phyloP scores from a whole-genome alignment of 2,797 vertebrate genomes.

The Epinephelus malabaricus region DNA sequence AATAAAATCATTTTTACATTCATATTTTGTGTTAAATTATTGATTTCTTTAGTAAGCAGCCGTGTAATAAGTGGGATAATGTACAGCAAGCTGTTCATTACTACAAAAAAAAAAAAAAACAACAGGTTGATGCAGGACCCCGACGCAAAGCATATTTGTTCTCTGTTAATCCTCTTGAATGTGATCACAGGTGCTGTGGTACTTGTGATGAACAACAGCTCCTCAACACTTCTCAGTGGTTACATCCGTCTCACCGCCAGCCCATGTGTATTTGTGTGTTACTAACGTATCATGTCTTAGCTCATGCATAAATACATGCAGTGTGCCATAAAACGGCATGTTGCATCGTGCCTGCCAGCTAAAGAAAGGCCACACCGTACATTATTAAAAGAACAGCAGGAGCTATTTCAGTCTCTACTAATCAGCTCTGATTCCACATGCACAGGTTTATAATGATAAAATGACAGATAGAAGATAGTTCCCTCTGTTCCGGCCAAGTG shows the following conservation, averaged over 20 bases:
- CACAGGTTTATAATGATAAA: slow-evolving; percentile 52
- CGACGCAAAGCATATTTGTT: background rate
- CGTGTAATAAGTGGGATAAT: too few species aligned
- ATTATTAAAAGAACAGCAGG: slow-evolving; percentile 52
- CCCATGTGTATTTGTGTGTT: slow-evolving; percentile 7
- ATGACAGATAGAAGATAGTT: slow-evolving; percentile 46
- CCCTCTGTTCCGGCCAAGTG: slow-evolving; percentile 47
- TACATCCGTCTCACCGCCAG: background rate
- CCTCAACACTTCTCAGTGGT: background rate
- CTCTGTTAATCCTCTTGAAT: background rate
- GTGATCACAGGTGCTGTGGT: background rate
- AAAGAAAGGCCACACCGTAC: background rate
- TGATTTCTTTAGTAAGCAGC: too few species aligned
- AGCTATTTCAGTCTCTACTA: slow-evolving; percentile 47
- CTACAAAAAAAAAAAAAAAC: too few species aligned
- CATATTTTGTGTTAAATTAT: too few species aligned
- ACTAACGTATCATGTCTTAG: background rate
- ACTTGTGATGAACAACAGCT: background rate
- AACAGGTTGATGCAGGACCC: too few species aligned
- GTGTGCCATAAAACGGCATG: background rate
- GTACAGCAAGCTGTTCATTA: too few species aligned
- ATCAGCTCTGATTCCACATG: slow-evolving; percentile 47
- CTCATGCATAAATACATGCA: slow-evolving; percentile 27
- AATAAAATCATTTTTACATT: too few species aligned
- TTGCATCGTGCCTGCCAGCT: slow-evolving; percentile 36